Conservation (phyloP, 2,113 vertebrate genomes). For the Prunella fulvescens region DNA sequence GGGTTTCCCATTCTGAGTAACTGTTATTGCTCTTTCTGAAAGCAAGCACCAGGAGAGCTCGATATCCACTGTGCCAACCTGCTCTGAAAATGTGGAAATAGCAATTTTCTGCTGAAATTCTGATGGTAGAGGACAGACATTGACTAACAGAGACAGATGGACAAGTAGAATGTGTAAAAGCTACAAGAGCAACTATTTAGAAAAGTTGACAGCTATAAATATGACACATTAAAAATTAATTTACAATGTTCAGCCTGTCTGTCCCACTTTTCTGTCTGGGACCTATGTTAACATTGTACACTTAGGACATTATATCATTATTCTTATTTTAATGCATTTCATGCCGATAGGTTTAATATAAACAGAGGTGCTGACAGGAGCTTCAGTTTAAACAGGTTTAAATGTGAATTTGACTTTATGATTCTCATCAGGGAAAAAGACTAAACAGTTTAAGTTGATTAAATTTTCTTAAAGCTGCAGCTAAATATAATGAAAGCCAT, state of each 20-base stretch:
- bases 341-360: conserved; percentile 75
- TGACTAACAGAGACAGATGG: neutral
- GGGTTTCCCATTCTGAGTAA: neutral
- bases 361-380: conserved; percentile 80
- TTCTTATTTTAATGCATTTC: conserved; percentile 71
- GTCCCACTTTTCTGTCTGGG: conserved; percentile 44
- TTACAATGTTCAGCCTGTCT: conserved; percentile 30
- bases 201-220: conserved; percentile 30
- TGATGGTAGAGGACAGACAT: neutral
- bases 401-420: conserved; percentile 74
- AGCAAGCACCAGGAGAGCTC: neutral
- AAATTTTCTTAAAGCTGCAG: conserved; percentile 81
- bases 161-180: neutral
- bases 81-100: neutral
- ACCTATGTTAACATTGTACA: conserved; percentile 55
- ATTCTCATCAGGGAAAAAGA: conserved; percentile 81
- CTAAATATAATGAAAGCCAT: conserved; percentile 82
- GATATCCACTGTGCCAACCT: neutral
- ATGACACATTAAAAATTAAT: conserved; percentile 46
- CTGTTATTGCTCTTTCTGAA: neutral
- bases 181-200: conserved; percentile 6
- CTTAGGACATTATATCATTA: conserved; percentile 65
- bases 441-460: conserved; percentile 82
- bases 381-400: conserved; percentile 67
- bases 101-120: neutral